Conservation (phyloP, 2,113 vertebrate species). For the Lates calcarifer region DNA sequence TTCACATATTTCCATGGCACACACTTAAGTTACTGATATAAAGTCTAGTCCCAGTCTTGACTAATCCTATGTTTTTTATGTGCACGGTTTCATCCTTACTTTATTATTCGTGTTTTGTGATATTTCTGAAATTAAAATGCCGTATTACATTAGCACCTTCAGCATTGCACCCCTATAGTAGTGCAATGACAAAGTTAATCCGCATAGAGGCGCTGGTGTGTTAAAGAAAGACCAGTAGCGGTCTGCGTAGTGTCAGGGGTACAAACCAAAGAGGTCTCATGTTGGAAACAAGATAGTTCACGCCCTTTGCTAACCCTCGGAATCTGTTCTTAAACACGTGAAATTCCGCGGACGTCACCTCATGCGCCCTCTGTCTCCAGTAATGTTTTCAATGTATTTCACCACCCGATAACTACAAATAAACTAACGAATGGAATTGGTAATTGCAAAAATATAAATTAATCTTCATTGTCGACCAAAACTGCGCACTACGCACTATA, state of each 20-base stretch:
- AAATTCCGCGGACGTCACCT: not conserved
- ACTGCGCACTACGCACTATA: not conserved
- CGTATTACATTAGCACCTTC: not conserved
- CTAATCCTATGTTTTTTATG: not conserved
- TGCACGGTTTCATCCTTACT: not conserved
- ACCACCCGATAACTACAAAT: not conserved
- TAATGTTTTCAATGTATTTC: not conserved
- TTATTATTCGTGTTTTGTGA: not conserved
- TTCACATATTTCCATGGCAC: not conserved
- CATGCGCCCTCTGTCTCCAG: not conserved
- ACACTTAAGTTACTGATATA: not conserved
- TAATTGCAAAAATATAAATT: not conserved
- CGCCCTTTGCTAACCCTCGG: not conserved
- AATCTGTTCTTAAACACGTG: too few species aligned
- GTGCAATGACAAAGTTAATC: not conserved
- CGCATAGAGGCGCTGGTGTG: conserved; percentile 35
- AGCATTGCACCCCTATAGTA: not conserved
- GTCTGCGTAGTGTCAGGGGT: conserved; percentile 1
- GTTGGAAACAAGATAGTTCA: conserved; percentile 38
- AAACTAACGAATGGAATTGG: fast-evolving
- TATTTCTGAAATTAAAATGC: not conserved
- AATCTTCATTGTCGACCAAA: not conserved
- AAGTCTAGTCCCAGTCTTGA: too few species aligned
- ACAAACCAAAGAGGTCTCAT: conserved; percentile 24
- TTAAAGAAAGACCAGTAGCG: not conserved